phyloP scores from a whole-genome alignment of 1,140 invertebrate genomes.

The Pogonognathellus flavescens region DNA sequence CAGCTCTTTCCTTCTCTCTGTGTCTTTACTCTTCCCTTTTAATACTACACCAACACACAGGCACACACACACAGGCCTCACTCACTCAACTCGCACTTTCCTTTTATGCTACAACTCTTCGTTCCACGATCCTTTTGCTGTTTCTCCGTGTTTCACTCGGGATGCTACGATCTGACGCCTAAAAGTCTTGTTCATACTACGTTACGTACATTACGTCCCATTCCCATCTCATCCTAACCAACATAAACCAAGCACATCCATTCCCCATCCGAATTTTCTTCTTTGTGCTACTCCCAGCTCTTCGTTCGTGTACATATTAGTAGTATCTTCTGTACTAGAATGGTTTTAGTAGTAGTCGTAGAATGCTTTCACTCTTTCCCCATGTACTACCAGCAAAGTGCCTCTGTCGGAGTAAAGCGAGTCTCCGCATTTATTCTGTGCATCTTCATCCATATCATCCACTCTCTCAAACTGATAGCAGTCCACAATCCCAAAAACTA shows the following conservation, averaged over 20 bases:
- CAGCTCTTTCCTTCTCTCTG: too few relatives aligned
- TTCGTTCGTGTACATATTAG: slow-evolving; percentile 1
- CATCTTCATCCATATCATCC: too few relatives aligned
- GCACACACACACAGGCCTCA: neutral
- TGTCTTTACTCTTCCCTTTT: neutral
- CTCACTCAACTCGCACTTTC: neutral
- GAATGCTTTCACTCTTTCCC: neutral
- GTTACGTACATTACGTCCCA: neutral
- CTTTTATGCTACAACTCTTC: neutral
- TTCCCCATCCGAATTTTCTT: slow-evolving; percentile 32
- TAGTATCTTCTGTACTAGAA: neutral
- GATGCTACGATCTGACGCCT: neutral
- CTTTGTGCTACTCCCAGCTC: neutral
- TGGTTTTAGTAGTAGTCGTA: neutral
- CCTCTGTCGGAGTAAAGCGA: too few relatives aligned
- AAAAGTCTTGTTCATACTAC: neutral
- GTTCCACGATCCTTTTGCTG: too few relatives aligned
- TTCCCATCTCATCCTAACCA: slow-evolving; percentile 38
- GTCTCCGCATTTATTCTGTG: too few relatives aligned
- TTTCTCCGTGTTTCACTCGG: too few relatives aligned
- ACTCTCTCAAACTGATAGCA: too few relatives aligned
- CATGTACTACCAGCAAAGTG: neutral
- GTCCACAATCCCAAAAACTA: too few relatives aligned
- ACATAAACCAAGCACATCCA: slow-evolving; percentile 41
- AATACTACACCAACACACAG: neutral